phyloP scores from a whole-genome alignment of 2,888 invertebrate species.

The Clitarchus hookeri region DNA sequence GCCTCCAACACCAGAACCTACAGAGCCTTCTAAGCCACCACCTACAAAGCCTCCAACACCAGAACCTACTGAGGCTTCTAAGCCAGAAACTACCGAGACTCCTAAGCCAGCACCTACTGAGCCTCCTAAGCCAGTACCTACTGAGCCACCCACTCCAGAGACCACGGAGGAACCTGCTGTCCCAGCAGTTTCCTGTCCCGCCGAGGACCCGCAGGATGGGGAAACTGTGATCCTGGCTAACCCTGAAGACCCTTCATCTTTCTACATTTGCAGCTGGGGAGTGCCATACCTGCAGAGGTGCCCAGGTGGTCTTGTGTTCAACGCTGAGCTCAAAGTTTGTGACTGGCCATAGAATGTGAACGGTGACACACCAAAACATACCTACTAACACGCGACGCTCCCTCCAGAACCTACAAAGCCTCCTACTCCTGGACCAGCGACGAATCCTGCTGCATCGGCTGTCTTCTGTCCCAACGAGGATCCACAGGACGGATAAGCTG shows the following conservation, averaged over 20 bases:
- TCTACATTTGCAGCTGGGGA: constrained; percentile 21
- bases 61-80: neutral
- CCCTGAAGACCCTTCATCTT: neutral
- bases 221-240: neutral
- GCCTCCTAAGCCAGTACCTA: constrained; percentile 21
- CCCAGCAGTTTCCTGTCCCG: neutral
- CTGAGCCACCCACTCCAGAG: constrained; percentile 18
- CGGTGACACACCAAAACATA: neutral
- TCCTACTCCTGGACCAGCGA: neutral
- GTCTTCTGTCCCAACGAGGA: neutral
- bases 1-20: neutral
- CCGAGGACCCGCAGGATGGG: neutral
- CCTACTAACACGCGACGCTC: neutral
- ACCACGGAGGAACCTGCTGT: neutral
- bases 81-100: neutral
- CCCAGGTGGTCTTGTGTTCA: neutral
- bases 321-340: neutral
- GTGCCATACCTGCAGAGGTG: neutral
- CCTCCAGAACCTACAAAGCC: constrained; percentile 22
- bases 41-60: neutral
- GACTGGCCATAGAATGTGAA: neutral
- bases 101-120: neutral
- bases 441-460: neutral
- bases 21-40: constrained; percentile 20
- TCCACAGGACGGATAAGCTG: neutral